phyloP scores from a whole-genome alignment of 2,888 invertebrate genomes.

The Trissonchulus sp. region DNA sequence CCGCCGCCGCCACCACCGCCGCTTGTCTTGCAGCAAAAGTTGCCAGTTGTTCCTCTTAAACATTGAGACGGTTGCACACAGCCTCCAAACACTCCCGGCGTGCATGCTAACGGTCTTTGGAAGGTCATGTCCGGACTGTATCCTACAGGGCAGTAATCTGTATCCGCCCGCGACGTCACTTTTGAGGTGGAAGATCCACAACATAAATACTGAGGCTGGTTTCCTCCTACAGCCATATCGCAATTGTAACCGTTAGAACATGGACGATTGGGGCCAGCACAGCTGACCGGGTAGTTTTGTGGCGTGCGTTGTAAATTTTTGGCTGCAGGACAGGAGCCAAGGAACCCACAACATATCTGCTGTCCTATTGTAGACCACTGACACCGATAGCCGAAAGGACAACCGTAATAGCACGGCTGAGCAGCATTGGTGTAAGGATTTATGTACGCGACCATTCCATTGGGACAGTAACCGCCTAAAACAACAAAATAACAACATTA shows the following conservation, averaged over 20 bases:
- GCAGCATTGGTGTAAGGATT: not conserved
- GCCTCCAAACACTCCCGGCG: not conserved
- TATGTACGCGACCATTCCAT: not conserved
- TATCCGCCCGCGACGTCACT: no score
- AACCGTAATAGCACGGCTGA: not conserved
- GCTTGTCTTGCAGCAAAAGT: not conserved
- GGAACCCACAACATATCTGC: conserved; percentile 14
- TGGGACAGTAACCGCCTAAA: conserved; percentile 21
- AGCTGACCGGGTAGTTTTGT: not conserved
- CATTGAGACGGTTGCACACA: not conserved
- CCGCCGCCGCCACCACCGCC: no score
- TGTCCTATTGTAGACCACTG: conserved; percentile 8
- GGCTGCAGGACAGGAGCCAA: not conserved
- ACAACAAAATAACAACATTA: not conserved
- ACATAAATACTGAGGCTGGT: not conserved
- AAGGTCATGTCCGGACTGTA: not conserved
- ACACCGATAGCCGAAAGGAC: conserved; percentile 21
- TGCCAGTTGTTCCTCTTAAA: not conserved
- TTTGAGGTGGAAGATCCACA: no score
- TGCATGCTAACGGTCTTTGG: not conserved
- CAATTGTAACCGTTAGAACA: not conserved
- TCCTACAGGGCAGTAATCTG: not conserved
- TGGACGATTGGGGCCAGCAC: not conserved
- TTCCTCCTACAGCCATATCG: not conserved
- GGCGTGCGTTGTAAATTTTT: not conserved